Conservation (phyloP, 2,797 vertebrate genomes). For the Propithecus perrieri region DNA sequence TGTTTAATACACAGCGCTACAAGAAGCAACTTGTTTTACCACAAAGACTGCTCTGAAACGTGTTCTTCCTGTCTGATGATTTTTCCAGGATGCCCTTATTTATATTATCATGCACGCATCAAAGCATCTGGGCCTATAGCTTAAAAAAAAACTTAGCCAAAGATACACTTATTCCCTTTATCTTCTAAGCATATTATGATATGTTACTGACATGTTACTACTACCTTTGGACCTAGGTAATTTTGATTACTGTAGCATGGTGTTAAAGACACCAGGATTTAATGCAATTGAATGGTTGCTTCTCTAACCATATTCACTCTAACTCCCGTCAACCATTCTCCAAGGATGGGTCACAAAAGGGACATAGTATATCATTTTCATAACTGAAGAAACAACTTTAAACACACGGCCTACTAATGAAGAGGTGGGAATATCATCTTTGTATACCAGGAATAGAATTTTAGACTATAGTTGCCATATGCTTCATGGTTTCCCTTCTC, state of each 20-base stretch:
- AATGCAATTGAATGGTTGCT: background rate
- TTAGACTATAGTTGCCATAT: background rate
- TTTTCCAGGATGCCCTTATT: background rate
- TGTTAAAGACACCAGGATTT: background rate
- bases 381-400: background rate
- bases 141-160: background rate
- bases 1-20: background rate
- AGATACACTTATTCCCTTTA: background rate
- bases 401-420: background rate
- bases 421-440: background rate
- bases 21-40: background rate
- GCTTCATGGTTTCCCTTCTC: background rate
- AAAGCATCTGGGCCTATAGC: background rate
- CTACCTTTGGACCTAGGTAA: background rate
- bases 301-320: background rate
- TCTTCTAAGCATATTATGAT: slow-evolving; percentile 8
- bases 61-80: background rate
- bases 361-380: background rate
- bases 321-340: background rate
- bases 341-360: background rate
- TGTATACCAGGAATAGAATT: background rate
- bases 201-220: background rate
- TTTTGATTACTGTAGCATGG: background rate
- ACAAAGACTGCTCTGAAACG: background rate
- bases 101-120: background rate